A percentile compares a stretch with the other conserved stretches of the same genome.
Conservation (phyloP, 2,888 invertebrate species). For the Lithophane semibrunnea region DNA sequence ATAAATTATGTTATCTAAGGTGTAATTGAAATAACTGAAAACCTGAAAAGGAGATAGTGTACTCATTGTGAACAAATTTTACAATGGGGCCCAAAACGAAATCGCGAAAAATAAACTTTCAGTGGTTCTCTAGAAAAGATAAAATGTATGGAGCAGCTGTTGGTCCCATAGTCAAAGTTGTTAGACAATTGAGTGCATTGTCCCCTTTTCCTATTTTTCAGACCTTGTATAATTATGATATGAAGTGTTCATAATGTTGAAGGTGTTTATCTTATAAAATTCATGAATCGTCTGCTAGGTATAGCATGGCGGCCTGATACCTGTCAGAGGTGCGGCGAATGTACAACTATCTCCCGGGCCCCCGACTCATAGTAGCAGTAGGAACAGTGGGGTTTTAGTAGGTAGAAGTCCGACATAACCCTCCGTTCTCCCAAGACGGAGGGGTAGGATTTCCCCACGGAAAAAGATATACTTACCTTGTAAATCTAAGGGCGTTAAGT, state of each 20-base stretch:
- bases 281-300: neutral
- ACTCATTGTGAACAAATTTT: neutral
- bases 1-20: neutral
- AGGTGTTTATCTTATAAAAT: neutral
- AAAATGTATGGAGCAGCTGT: neutral
- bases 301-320: neutral
- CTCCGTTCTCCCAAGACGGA: too few species aligned
- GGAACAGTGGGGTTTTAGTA: too few species aligned
- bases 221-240: neutral
- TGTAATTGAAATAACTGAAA: neutral
- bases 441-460: too few species aligned
- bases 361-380: too few species aligned
- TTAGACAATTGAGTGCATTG: neutral
- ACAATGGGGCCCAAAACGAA: neutral
- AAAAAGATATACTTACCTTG: neutral
- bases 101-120: neutral
- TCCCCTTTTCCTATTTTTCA: neutral
- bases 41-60: neutral
- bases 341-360: too few species aligned
- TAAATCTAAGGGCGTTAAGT: constrained; percentile 10
- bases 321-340: too few species aligned
- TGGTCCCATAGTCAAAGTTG: neutral
- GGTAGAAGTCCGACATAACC: too few species aligned
- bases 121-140: neutral
- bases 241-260: constrained; percentile 2